Evolutionary conservation across 2,113 vertebrate species (phyloP), one percentile per base, ranked within the genome.

Genomic region (Petrocephalus microphthalmus): DNA sequence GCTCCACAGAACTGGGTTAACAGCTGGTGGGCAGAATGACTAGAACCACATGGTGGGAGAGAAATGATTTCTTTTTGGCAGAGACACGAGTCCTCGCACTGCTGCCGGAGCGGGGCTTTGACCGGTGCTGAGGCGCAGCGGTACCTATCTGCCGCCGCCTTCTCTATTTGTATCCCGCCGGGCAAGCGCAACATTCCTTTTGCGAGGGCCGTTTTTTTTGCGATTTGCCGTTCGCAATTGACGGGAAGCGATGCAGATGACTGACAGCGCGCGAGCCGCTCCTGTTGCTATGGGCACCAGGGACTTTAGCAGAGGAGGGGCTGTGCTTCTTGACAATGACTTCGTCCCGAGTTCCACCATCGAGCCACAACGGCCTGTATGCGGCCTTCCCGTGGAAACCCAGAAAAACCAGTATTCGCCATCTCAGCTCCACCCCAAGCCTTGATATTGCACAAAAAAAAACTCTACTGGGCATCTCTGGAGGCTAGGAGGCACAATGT

Each of bases 1-100:
- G 49, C 84, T 47, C 84, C 47, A n/a, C 49, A 53, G 22, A 83
- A 85, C 84, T 54, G n/a, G 84, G 84, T 54, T 52, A 85, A 15
- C 84, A 54, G 22, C 52, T 54, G 52, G 25, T 85, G 42, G 45
- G 81, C 22, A 49, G 81, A 83, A 83, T 49, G 83, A 85, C n/a
- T 85, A n/a, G 15, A 85, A 54, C 45, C n/a, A n/a, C 51, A 85
- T 17, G 49, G 47, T 53, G 47, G 51, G n/a, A 85, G 15, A 42
- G 33, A 56, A 85, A 85, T 53, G 25, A 85, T 13, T 85, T 25
- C 47, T n/a, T 85, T 85, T 33, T 4, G 15, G n/a, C 13, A 85
- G 25, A 83, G 52, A 54, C 29, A 85, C 10, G 49, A 53, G 22
- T 84, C 49, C 22, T 84, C 22, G 22, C 42, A 53, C 19, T 85